phyloP scores from a whole-genome alignment of 2,113 vertebrate genomes.

The Asarcornis scutulata region DNA sequence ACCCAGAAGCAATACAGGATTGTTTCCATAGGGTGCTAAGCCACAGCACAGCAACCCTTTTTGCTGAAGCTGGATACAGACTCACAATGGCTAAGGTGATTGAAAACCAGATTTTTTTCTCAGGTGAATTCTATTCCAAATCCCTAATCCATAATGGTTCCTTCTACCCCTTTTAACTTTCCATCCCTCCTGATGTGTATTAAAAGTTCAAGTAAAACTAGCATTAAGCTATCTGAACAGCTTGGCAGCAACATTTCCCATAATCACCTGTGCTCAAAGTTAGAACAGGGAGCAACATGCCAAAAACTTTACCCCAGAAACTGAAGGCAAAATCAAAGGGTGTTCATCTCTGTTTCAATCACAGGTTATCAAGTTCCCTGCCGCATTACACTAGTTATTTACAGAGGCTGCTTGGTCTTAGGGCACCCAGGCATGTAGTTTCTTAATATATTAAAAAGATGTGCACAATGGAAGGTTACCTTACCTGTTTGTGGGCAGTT shows the following conservation, averaged over 20 bases:
- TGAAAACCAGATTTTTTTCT: neutral
- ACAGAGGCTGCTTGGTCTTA: neutral
- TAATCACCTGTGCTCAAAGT: neutral
- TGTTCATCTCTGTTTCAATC: neutral
- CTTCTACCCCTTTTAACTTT: neutral
- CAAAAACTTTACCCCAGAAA: neutral
- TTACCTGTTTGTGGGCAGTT: slow-evolving; percentile 69
- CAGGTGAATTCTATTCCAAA: neutral
- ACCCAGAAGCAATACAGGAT: neutral
- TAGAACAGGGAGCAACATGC: neutral
- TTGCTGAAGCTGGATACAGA: slow-evolving; percentile 11
- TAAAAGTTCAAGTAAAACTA: neutral
- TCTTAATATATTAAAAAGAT: neutral
- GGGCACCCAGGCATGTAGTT: neutral
- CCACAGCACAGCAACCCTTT: neutral
- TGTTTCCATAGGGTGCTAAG: neutral
- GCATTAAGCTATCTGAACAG: neutral
- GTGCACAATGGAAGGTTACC: neutral
- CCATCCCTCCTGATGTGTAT: too few species aligned
- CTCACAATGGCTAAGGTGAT: neutral
- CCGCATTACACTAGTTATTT: neutral
- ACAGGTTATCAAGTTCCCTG: neutral
- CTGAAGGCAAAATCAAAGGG: neutral
- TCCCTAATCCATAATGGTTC: neutral
- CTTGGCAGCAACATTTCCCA: too few species aligned